These are phyloP conservation scores for Oncorhynchus keta DNA, from an alignment of 2,113 vertebrate genomes.

Conservation along the genomic window DNA sequence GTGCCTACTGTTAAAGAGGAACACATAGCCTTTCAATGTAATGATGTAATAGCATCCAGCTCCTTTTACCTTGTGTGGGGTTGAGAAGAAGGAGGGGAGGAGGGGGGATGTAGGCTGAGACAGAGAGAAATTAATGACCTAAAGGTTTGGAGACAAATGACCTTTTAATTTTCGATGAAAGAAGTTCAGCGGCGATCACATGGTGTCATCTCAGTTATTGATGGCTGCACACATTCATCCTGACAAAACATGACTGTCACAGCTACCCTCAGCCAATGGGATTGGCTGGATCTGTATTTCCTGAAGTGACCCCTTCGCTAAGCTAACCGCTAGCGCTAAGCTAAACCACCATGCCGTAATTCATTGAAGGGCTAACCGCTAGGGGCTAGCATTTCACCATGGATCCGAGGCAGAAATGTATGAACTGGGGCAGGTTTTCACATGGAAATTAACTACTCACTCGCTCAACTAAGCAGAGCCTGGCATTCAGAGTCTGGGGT, in stretches of 20 bases:
- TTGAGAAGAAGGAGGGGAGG: neutral
- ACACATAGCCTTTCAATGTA: conserved; percentile 22
- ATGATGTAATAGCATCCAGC: neutral
- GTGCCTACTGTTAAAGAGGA: conserved; percentile 24
- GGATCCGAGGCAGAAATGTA: too few relatives aligned
- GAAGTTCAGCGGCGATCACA: conserved; percentile 26
- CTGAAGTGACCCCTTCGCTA: conserved; percentile 28
- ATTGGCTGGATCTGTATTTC: conserved; percentile 4
- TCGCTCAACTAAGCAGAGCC: conserved; percentile 18
- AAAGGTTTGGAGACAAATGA: conserved; percentile 39
- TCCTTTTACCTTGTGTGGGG: neutral
- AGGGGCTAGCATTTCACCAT: too few relatives aligned
- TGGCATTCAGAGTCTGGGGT: conserved; percentile 24
- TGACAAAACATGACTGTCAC: conserved; percentile 8
- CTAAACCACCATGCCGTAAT: conserved; percentile 5
- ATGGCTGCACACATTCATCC: conserved; percentile 32
- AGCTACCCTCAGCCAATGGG: neutral
- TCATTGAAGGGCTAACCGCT: too few relatives aligned
- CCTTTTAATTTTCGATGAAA: conserved; percentile 32
- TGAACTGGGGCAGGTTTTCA: conserved; percentile 22
- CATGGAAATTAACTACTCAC: conserved; percentile 24
- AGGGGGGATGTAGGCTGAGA: conserved; percentile 16
- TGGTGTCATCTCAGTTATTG: conserved; percentile 28
- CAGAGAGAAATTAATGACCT: conserved; percentile 37
- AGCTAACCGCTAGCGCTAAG: conserved; percentile 19